Evolutionary conservation across 2,113 vertebrate species (phyloP), one percentile per base, ranked within the genome.

Genomic region (Arvicanthis niloticus): DNA sequence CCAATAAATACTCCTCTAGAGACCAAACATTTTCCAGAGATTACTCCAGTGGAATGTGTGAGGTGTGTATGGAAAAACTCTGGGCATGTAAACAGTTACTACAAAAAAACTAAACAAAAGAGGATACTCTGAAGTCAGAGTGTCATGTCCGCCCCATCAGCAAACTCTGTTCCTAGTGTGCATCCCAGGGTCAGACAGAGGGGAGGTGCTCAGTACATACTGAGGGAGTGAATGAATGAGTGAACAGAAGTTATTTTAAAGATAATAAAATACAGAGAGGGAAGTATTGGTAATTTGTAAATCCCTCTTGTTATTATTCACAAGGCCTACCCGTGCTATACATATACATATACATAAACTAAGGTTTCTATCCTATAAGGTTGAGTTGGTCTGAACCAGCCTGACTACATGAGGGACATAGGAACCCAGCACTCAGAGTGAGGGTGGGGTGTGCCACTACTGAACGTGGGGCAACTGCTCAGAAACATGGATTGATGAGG

Each of bases 61-160:
- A 31, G 22, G 76, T 51, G 37, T 58, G 48, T 82, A 21, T 26
- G 81, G 31, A 29, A 70, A n/a, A 29, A 31, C 15, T 8, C 1
- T 22, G 77, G 60, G 29, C 26, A 60, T 1, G 11, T 45, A 31
- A 31, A 37, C 91, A 15, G n/a, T 42, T 76, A 8, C 17, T 6
- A 5, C 34, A 95, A 45, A 92, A 92, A 76, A 34, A 37, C 42
- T 40, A 37, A 80, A 53, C 45, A 86, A 85, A 95, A 84, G 42
- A 84, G 7, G 42, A 45, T 73, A 26, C 6, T 24, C 58, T 84
- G 34, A 73, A 53, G 37, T 72, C 8, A 72, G 56, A 45, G 3
- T 2, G 10, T n/a, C 58, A 19, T 3, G 5, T 96, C 89, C 80
- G 40, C 17, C 29, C 45, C 51, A 7, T 67, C 80, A 58, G 13